A percentile compares a stretch with the other conserved stretches of the same genome.
phyloP scores from a whole-genome alignment of 1,140 invertebrate genomes.

The Drosophila leontia region DNA sequence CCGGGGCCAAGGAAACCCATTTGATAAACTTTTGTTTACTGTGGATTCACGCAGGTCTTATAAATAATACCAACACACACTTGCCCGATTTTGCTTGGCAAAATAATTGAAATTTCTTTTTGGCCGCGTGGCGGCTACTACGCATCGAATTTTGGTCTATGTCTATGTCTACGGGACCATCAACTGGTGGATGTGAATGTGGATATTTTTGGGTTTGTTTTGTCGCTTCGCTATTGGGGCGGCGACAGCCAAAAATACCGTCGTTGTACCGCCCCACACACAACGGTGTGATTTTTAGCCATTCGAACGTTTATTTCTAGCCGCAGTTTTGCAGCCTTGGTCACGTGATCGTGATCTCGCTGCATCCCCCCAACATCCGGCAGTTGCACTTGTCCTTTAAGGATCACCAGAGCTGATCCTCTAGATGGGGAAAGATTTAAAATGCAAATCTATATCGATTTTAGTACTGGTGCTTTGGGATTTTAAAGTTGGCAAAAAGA shows the following conservation, averaged over 20 bases:
- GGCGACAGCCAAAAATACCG: conserved; percentile 69
- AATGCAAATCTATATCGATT: background rate
- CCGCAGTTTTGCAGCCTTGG: conserved; percentile 40
- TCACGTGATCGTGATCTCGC: conserved; percentile 38
- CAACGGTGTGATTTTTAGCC: conserved; percentile 44
- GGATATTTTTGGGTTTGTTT: conserved; percentile 67
- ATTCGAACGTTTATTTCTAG: conserved; percentile 31
- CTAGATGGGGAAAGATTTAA: background rate
- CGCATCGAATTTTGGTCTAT: conserved; percentile 48
- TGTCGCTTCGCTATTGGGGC: conserved; percentile 32
- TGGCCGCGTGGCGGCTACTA: conserved; percentile 55
- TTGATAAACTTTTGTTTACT: conserved; percentile 42
- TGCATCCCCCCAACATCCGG: conserved; percentile 12
- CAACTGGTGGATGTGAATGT: conserved; percentile 35
- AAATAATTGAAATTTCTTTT: conserved; percentile 60
- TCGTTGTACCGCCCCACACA: conserved; percentile 14
- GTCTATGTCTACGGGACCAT: conserved; percentile 33
- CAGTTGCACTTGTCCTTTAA: conserved; percentile 19
- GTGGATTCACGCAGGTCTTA: conserved; percentile 40
- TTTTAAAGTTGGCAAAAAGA: background rate
- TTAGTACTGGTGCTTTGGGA: background rate
- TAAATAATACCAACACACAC: conserved; percentile 12
- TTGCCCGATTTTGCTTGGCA: conserved; percentile 41
- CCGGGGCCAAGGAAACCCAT: background rate
- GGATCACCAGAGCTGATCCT: background rate